A percentile compares a stretch with the other conserved stretches of the same genome.
Conservation (phyloP, 1,140 invertebrate species). For the Bombyx mandarina region DNA sequence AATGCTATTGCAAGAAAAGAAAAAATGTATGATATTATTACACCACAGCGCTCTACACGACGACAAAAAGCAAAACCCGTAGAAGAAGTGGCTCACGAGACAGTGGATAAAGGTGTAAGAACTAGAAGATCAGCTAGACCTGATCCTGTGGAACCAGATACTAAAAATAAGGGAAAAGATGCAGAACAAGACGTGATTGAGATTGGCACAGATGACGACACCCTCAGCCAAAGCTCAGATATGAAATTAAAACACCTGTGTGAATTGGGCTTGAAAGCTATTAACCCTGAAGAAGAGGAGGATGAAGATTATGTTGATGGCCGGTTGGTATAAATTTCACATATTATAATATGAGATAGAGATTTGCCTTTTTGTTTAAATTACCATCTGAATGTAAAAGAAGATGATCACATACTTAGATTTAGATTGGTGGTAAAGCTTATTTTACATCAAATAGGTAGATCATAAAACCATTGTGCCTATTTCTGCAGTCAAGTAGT, state of each 20-base stretch:
- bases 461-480: too few species aligned
- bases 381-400: too few species aligned
- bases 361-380: too few species aligned
- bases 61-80: constrained; percentile 69
- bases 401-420: too few species aligned
- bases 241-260: constrained; percentile 73
- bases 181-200: constrained; percentile 17
- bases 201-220: constrained; percentile 30
- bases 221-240: constrained; percentile 49
- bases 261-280: constrained; percentile 66
- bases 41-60: constrained; percentile 47
- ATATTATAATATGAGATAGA: too few species aligned
- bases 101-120: constrained; percentile 41
- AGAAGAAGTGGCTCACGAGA: constrained; percentile 25
- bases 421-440: too few species aligned
- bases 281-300: constrained; percentile 38
- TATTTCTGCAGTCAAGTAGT: too few species aligned
- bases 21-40: constrained; percentile 66
- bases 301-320: constrained; percentile 20
- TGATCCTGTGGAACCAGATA: constrained; percentile 20
- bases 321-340: too few species aligned
- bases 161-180: constrained; percentile 29
- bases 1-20: constrained; percentile 73
- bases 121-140: constrained; percentile 41
- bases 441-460: too few species aligned